These are phyloP conservation scores for Lipophrys pholis DNA, from an alignment of 2,113 vertebrate genomes.

Conservation along the genomic window DNA sequence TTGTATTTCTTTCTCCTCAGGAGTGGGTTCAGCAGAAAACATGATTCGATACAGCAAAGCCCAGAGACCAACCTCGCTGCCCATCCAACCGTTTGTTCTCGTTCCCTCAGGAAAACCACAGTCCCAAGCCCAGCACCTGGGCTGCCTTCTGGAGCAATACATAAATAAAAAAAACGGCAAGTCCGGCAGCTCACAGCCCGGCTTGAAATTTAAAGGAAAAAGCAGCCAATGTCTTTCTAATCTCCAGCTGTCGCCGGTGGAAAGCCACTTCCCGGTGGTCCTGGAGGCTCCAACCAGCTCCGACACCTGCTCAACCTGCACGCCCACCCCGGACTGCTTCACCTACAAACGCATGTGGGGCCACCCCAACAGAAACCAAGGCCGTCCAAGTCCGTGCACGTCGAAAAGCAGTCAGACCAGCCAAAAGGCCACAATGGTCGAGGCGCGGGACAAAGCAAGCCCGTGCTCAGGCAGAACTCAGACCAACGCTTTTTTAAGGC, in stretches of 20 bases:
- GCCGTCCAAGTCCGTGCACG: constrained; percentile 69
- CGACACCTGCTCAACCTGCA: constrained; percentile 90
- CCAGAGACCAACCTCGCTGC: constrained; percentile 94
- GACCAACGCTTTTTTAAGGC: constrained; percentile 20
- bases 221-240: constrained; percentile 75
- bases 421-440: constrained; percentile 8
- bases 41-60: constrained; percentile 91
- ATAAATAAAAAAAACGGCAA: constrained; percentile 87
- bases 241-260: constrained; percentile 85
- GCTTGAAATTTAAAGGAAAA: constrained; percentile 60
- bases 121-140: constrained; percentile 82
- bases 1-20: constrained; percentile 67
- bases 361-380: constrained; percentile 40
- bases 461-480: constrained; percentile 32
- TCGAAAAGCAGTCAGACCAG: constrained; percentile 64
- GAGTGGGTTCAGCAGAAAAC: constrained; percentile 77
- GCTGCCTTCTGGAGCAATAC: constrained; percentile 89
- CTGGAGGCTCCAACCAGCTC: constrained; percentile 84
- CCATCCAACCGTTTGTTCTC: constrained; percentile 96
- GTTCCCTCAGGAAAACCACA: constrained; percentile 86
- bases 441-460: constrained; percentile 32
- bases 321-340: constrained; percentile 74
- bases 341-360: constrained; percentile 49
- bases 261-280: constrained; percentile 86
- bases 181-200: constrained; percentile 39